Percentiles rank a stretch among this genome's conserved stretches.
phyloP scores from a whole-genome alignment of 2,888 invertebrate genomes.

The Sinodicranocentrus sp. region DNA sequence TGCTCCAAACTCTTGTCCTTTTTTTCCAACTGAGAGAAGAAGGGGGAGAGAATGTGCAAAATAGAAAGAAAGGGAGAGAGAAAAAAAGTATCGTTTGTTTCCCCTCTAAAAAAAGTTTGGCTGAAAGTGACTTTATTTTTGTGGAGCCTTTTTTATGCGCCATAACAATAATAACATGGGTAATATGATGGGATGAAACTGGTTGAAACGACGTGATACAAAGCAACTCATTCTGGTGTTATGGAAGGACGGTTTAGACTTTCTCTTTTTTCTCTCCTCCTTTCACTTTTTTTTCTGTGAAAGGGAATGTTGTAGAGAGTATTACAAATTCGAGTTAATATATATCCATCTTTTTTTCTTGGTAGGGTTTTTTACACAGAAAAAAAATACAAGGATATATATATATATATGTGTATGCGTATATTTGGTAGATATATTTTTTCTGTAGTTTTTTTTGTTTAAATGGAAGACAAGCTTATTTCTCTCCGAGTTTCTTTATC shows the following conservation, averaged over 20 bases:
- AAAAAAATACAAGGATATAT: neutral
- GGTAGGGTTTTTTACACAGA: neutral
- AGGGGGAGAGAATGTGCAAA: slow-evolving; percentile 35
- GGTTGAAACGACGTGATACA: slow-evolving; percentile 65
- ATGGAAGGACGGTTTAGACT: slow-evolving; percentile 40
- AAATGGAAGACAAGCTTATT: slow-evolving; percentile 1
- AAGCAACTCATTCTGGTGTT: slow-evolving; percentile 61
- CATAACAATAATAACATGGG: slow-evolving; percentile 69
- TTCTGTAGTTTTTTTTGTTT: neutral
- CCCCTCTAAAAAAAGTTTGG: slow-evolving; percentile 52
- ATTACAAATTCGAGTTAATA: slow-evolving; percentile 27
- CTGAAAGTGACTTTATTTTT: slow-evolving; percentile 65
- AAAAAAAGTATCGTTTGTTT: slow-evolving; percentile 28
- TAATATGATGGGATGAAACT: slow-evolving; percentile 68
- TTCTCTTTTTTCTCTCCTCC: slow-evolving; percentile 6
- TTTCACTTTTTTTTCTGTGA: slow-evolving; percentile 1
- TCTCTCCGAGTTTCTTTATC: neutral
- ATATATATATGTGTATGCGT: too few relatives aligned
- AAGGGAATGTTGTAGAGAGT: slow-evolving; percentile 13
- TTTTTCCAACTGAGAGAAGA: neutral
- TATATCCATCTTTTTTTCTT: slow-evolving; percentile 21
- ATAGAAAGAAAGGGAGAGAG: slow-evolving; percentile 29
- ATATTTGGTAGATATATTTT: neutral
- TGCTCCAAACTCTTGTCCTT: neutral
- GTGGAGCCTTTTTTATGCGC: slow-evolving; percentile 66